These are phyloP conservation scores for Scaptodrosophila latifasciaeformis DNA, from an alignment of 2,888 invertebrate species.

Conservation along the genomic window DNA sequence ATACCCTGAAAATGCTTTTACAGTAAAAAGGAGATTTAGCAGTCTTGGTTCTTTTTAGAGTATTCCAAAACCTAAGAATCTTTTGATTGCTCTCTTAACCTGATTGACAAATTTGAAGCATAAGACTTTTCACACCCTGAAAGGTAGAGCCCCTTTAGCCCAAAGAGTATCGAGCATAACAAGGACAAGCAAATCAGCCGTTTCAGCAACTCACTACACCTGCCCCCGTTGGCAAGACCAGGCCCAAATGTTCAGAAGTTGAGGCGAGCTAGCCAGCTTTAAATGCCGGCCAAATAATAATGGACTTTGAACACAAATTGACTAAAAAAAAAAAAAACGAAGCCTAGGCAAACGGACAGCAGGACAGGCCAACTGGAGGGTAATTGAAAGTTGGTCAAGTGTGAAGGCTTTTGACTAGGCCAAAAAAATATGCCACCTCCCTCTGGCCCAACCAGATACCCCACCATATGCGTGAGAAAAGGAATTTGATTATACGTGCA, in stretches of 20 bases:
- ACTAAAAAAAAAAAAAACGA: slow-evolving; percentile 24
- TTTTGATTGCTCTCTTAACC: too few species aligned
- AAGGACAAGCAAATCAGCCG: slow-evolving; percentile 11
- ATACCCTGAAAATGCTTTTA: too few species aligned
- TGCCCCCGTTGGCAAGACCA: slow-evolving; percentile 1
- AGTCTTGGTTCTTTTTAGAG: too few species aligned
- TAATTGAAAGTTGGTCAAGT: slow-evolving; percentile 65
- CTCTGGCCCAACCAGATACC: not conserved
- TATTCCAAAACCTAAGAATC: too few species aligned
- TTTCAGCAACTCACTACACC: slow-evolving; percentile 38
- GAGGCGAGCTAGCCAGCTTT: slow-evolving; percentile 17
- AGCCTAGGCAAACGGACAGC: not conserved
- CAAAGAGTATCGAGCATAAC: not conserved
- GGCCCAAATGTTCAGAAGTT: too few species aligned
- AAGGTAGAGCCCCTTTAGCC: too few species aligned
- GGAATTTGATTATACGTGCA: not conserved
- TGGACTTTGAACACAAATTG: slow-evolving; percentile 28
- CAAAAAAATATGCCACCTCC: slow-evolving; percentile 9
- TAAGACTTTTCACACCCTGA: too few species aligned
- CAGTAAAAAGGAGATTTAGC: too few species aligned
- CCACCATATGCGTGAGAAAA: too few species aligned
- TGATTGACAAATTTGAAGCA: too few species aligned
- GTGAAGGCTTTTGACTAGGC: slow-evolving; percentile 35
- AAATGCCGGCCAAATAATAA: slow-evolving; percentile 46
- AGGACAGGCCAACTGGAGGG: slow-evolving; percentile 31